Base-by-base conservation (phyloP, 2,797 vertebrate genomes). In the Rhyacichthys aspro region DNA sequence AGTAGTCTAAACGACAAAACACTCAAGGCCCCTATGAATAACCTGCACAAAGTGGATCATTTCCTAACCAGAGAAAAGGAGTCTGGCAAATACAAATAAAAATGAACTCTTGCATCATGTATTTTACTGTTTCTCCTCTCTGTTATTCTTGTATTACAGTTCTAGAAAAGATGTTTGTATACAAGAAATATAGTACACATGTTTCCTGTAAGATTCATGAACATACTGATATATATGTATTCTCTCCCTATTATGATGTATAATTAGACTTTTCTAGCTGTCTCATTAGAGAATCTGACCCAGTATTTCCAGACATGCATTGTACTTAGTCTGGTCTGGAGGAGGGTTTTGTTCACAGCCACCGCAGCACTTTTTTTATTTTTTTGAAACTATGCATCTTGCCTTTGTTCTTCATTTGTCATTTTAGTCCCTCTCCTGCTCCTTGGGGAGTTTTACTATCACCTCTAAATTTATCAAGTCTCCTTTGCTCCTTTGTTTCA, bases 341-440 rank as follows among this genome's bases (percentile, higher is more conserved):
- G 37, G 58, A 47, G 63, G 70, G 50, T 58, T 59, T 65, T 66
- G 59, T 75, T 44, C 45, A 58, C 38, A 83, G 79, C 73, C 54
- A 78, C 65, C 43, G 3, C 85, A 81, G 75, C 82, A 64, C 8
- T 74, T 78, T 76, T 23, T 55, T 72, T n/a, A n/a, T 59, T 86
- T 83, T 82, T 59, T 0, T 1, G 0, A 78, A 79, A 72, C 58
- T 67, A 75, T 73, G 45, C 36, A 32, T 43, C 68, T 77, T 19
- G 50, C 59, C 69, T 88, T 84, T 88, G 80, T 86, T 83, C 76
- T 70, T 42, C 47, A 70, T 83, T 86, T 82, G 72, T 82, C 76
- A 75, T 80, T 65, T 59, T 61, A 60, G 47, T 67, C 42, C 79
- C 63, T 50, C 45, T 58, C 14, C 41, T 64, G 53, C 38, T 71